phyloP scores from a whole-genome alignment of 2,113 vertebrate genomes.

The Nothobranchius kuhntae region DNA sequence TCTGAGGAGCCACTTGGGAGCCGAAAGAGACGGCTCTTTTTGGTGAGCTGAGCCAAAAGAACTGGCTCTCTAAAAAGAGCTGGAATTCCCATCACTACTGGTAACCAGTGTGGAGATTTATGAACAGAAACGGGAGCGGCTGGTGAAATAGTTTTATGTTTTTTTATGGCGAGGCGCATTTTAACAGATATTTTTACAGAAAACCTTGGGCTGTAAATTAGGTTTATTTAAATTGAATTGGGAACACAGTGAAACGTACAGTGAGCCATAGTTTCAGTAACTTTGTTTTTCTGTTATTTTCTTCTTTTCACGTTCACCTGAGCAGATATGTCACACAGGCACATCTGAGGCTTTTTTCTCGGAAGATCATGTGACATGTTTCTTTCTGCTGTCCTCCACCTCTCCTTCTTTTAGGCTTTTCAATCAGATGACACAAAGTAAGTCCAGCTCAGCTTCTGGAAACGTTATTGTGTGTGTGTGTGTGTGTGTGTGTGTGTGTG shows the following conservation, averaged over 20 bases:
- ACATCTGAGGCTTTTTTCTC: background rate
- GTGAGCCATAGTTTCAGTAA: background rate
- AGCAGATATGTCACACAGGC: constrained; percentile 3
- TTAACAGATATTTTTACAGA: too few species aligned
- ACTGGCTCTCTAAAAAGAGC: too few species aligned
- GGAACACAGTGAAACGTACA: background rate
- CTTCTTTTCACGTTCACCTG: background rate
- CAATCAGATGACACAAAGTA: constrained; percentile 77
- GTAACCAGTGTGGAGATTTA: too few species aligned
- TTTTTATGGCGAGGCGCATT: too few species aligned
- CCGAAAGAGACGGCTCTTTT: too few species aligned
- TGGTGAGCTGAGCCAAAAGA: too few species aligned
- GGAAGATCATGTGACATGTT: background rate
- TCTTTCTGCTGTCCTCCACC: constrained; percentile 27
- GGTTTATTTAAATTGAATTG: too few species aligned
- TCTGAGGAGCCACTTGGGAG: too few species aligned
- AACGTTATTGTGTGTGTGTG: background rate
- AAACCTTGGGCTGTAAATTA: too few species aligned
- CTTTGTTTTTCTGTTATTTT: background rate
- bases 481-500: constrained; percentile 12
- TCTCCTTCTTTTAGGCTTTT: constrained; percentile 70
- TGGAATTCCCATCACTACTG: too few species aligned
- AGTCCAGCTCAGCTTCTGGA: constrained; percentile 35
- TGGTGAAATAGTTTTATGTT: too few species aligned
- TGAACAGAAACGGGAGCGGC: too few species aligned